Conservation (phyloP, 1,140 invertebrate genomes). For the Aphaenogaster floridana region DNA sequence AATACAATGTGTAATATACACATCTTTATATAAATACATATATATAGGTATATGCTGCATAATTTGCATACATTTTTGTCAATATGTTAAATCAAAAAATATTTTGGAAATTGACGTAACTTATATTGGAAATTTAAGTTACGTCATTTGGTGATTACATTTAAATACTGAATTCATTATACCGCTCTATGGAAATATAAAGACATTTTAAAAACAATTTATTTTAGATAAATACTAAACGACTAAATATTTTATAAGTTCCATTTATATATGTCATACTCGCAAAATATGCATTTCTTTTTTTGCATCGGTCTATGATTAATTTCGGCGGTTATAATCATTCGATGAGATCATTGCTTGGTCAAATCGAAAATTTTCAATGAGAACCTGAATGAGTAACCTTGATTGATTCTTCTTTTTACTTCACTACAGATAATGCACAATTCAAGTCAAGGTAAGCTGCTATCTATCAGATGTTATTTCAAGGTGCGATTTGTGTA, state of each 20-base stretch:
- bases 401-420: constrained; percentile 15
- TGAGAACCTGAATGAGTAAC: not conserved
- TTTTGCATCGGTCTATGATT: not conserved
- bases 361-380: constrained; percentile 39
- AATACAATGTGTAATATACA: not conserved
- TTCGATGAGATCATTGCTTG: not conserved
- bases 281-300: not conserved
- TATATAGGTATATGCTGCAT: not conserved
- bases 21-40: not conserved
- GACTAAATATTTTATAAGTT: not conserved
- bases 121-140: not conserved
- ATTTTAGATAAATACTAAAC: not conserved
- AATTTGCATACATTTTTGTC: not conserved
- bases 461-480: not conserved
- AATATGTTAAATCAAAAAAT: not conserved
- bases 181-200: not conserved
- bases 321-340: not conserved
- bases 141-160: not conserved
- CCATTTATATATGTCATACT: not conserved
- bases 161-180: not conserved
- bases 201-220: not conserved
- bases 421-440: not conserved
- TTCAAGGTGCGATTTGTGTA: not conserved
- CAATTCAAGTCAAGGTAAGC: constrained; percentile 67
- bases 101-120: not conserved